phyloP scores from a whole-genome alignment of 2,113 vertebrate genomes.

The Barbus barbus region DNA sequence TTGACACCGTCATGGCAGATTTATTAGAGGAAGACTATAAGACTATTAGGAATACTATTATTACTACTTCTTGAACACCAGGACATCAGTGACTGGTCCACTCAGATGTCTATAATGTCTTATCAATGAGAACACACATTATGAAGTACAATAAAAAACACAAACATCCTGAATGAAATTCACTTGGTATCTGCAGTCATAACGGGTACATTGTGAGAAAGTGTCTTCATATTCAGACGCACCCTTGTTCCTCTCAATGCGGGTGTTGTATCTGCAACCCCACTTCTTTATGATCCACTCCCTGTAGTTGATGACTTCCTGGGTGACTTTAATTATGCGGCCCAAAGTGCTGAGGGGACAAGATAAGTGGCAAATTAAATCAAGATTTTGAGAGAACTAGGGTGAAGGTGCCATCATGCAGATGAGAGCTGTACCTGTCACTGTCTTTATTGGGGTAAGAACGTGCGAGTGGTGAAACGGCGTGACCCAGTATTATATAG shows the following conservation, averaged over 20 bases:
- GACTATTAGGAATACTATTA: background rate
- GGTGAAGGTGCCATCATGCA: background rate
- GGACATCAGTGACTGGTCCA: background rate
- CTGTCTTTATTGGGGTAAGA: conserved; percentile 95
- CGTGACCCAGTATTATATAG: conserved; percentile 92
- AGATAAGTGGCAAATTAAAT: background rate
- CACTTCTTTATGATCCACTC: conserved; percentile 97
- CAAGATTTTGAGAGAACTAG: background rate
- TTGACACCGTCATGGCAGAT: background rate
- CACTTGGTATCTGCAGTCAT: background rate
- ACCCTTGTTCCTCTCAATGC: conserved; percentile 67
- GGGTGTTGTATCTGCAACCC: conserved; percentile 74
- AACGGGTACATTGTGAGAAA: background rate
- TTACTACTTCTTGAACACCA: background rate
- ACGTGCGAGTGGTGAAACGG: conserved; percentile 91
- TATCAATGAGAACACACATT: background rate
- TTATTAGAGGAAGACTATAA: too few relatives aligned
- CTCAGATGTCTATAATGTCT: background rate
- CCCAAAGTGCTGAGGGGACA: conserved; percentile 85
- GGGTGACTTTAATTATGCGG: conserved; percentile 94
- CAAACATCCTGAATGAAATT: background rate
- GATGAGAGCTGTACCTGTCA: conserved; percentile 80
- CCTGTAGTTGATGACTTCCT: conserved; percentile 94
- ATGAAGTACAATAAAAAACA: background rate
- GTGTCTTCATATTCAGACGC: conserved; percentile 2